A percentile compares a stretch with the other conserved stretches of the same genome.
Evolutionary conservation across 1,140 invertebrate species (phyloP).

Genomic region (Nylanderia fulva): DNA sequence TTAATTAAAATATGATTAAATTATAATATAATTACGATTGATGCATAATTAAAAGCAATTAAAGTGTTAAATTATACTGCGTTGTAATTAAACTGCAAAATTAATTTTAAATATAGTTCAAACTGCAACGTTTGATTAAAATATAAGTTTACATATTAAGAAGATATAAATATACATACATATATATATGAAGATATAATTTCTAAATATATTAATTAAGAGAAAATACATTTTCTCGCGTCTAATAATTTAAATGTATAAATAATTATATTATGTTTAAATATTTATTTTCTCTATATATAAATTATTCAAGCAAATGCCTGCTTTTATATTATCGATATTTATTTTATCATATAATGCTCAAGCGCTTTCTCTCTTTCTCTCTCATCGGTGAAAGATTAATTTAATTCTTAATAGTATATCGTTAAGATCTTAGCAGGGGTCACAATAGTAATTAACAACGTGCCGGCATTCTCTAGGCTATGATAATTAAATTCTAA

Average conservation of each 20-base stretch:
- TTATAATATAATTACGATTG: constrained; percentile 17
- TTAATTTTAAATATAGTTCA: constrained; percentile 20
- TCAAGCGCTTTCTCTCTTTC: too few relatives aligned
- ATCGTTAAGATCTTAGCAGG: constrained; percentile 49
- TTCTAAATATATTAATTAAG: too few relatives aligned
- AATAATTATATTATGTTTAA: not conserved
- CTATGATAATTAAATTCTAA: constrained; percentile 51
- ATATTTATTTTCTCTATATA: constrained; percentile 9
- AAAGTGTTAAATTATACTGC: too few relatives aligned
- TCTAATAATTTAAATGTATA: not conserved
- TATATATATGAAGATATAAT: too few relatives aligned
- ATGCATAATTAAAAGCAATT: constrained; percentile 23
- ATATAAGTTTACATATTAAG: not conserved
- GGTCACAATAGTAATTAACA: constrained; percentile 32
- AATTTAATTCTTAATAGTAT: constrained; percentile 28
- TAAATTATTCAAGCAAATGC: not conserved
- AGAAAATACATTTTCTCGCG: not conserved
- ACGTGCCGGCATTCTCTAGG: not conserved
- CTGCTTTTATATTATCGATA: not conserved
- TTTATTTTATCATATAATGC: too few relatives aligned
- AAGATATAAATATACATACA: not conserved
- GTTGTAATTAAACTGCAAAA: constrained; percentile 35
- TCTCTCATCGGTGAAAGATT: not conserved
- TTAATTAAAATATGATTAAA: constrained; percentile 40
- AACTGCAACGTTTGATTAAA: constrained; percentile 3